phyloP scores from a whole-genome alignment of 1,140 invertebrate genomes.

The Heliconius nattereri region DNA sequence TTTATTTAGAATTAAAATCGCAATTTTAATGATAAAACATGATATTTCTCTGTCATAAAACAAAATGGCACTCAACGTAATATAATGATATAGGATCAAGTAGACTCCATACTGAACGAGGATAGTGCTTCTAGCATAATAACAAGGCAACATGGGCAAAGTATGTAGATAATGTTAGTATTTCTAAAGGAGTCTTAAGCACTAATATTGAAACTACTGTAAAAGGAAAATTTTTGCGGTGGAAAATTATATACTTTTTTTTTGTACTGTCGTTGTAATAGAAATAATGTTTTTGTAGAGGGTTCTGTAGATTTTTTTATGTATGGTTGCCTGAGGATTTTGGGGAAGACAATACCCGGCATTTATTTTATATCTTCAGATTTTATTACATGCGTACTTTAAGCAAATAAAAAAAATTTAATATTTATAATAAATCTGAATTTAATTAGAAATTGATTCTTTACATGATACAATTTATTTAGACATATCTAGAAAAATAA shows the following conservation, averaged over 20 bases:
- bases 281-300: not conserved
- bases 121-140: not conserved
- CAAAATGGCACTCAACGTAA: not conserved
- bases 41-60: not conserved
- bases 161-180: not conserved
- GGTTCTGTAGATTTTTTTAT: too few species aligned
- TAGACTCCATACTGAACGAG: not conserved
- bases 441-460: too few species aligned
- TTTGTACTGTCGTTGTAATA: not conserved
- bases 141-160: not conserved
- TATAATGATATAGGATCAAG: constrained; percentile 2
- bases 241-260: not conserved
- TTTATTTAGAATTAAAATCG: not conserved
- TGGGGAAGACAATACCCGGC: too few species aligned
- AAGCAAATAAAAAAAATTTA: too few species aligned
- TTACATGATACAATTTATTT: too few species aligned
- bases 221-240: not conserved
- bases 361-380: too few species aligned
- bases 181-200: constrained; percentile 9
- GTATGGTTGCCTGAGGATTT: too few species aligned
- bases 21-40: not conserved
- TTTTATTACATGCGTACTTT: too few species aligned
- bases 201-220: constrained; percentile 1
- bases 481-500: too few species aligned
- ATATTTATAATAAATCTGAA: too few species aligned